Percentiles rank a stretch among this genome's conserved stretches.
These are phyloP conservation scores for Drosophila mimetica DNA, from an alignment of 2,888 invertebrate genomes.

Conservation along the genomic window DNA sequence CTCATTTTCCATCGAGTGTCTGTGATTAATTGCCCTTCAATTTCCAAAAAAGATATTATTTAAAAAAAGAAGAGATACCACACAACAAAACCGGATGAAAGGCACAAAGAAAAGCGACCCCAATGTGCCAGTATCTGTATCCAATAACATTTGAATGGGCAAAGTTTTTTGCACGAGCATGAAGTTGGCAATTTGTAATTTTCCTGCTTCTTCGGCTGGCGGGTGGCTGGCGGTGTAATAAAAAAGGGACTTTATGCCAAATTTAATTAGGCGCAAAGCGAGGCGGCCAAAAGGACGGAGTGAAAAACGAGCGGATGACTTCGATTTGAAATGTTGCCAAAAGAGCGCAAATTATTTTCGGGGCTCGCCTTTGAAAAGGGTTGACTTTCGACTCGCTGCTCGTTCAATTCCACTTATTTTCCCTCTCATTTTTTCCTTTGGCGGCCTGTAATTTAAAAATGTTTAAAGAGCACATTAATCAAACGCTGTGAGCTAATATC, in stretches of 20 bases:
- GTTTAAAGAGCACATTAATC: constrained; percentile 66
- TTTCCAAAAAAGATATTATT: constrained; percentile 70
- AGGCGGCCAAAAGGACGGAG: constrained; percentile 50
- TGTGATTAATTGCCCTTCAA: constrained; percentile 82
- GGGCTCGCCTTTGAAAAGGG: constrained; percentile 68
- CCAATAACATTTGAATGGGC: constrained; percentile 64
- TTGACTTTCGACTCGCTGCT: constrained; percentile 57
- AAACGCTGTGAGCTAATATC: constrained; percentile 72
- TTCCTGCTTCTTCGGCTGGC: constrained; percentile 36
- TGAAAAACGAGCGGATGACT: constrained; percentile 80
- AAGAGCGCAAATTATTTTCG: constrained; percentile 63
- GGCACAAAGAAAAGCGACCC: constrained; percentile 27
- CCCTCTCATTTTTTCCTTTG: constrained; percentile 8
- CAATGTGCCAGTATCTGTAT: constrained; percentile 54
- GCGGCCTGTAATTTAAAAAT: constrained; percentile 46
- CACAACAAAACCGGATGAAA: constrained; percentile 35
- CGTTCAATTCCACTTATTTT: constrained; percentile 18
- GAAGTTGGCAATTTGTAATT: constrained; percentile 63
- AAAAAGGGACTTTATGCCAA: constrained; percentile 75
- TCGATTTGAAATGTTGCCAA: constrained; percentile 77
- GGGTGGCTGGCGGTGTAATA: constrained; percentile 41
- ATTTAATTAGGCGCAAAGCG: constrained; percentile 81
- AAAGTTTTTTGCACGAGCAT: constrained; percentile 56
- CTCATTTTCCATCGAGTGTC: constrained; percentile 74
- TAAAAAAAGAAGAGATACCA: constrained; percentile 38